Base-by-base conservation (phyloP, 2,797 vertebrate genomes). In the Onychomys leucogaster region DNA sequence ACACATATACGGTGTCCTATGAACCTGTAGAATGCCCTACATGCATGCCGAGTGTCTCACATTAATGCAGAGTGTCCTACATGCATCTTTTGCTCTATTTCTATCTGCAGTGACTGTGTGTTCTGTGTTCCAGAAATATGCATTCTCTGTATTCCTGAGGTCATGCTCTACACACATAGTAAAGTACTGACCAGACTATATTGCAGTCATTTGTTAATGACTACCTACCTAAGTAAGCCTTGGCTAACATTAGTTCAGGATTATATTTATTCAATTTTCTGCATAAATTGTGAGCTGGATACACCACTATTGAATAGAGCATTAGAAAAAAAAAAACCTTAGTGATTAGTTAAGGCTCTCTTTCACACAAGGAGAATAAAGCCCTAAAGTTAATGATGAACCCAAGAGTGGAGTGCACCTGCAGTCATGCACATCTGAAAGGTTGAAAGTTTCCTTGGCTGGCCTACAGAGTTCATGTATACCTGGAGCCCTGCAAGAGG, bases 221-320 rank as follows among this genome's bases (percentile, higher is more conserved):
- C 32, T 13, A 13, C 13, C 34, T 76, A 6, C 77, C 34, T 49
- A 23, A 8, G 59, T 25, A 75, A 19, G 61, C 27, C 6, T 16
- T 0, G 12, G 34, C 5, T 49, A 65, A 23, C 55, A 67, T 76
- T 16, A 55, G 73, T 29, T 55, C 21, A 4, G 6, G 34, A 11
- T 27, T 3, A 3, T 34, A 13, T 27, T 67, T 43, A 19, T 29
- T 73, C 57, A 37, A 1, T 25, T 4, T 2, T 16, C 71, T 37
- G 59, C 29, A 7, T n/a, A 17, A 78, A 32, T 65, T 0, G 0
- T 5, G 1, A 41, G 9, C 1, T 32, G 32, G 29, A 46, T n/a
- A 61, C 1, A 17, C 16, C 0, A 0, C 11, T 41, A 29, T 25
- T 91, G n/a, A 61, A n/a, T 13, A 57, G 83, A 90, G 63, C 7